These are phyloP conservation scores for Steinernema scapterisci DNA, from an alignment of 2,888 invertebrate genomes.

Conservation along the genomic window DNA sequence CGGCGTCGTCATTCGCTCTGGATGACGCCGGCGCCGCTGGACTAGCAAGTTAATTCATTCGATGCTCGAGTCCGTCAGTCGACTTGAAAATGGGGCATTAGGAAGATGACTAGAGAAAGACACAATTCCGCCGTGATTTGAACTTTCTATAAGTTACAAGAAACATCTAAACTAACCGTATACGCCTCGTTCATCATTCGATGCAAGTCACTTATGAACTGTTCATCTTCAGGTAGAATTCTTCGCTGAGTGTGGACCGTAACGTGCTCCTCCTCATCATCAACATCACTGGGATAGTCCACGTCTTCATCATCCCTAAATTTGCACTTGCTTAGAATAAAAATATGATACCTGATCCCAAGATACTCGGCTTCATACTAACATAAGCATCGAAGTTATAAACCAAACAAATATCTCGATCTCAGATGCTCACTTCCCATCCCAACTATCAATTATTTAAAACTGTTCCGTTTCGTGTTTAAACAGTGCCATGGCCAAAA, in stretches of 20 bases:
- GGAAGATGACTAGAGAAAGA: background rate
- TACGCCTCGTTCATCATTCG: conserved; percentile 53
- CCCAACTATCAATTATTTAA: conserved; percentile 7
- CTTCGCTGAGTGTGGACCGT: conserved; percentile 40
- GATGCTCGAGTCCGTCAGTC: background rate
- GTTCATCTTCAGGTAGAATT: conserved; percentile 56
- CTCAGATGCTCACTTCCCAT: background rate
- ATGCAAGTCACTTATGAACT: conserved; percentile 59
- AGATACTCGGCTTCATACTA: background rate
- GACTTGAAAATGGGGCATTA: conserved; percentile 3
- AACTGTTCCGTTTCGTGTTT: background rate
- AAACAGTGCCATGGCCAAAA: background rate
- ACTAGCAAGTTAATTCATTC: conserved; percentile 30
- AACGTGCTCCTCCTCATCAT: conserved; percentile 42
- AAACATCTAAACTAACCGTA: conserved; percentile 30
- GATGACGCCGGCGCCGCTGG: conserved; percentile 19
- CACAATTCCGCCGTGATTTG: background rate
- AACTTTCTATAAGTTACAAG: background rate
- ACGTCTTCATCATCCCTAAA: conserved; percentile 28
- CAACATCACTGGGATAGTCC: conserved; percentile 33
- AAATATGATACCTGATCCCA: background rate
- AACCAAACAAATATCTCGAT: background rate
- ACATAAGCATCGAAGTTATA: background rate
- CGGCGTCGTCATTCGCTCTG: background rate
- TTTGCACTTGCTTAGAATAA: background rate